A percentile compares a stretch with the other conserved stretches of the same genome.
Evolutionary conservation across 2,888 invertebrate species (phyloP).

Genomic region (Pterostichus madidus): DNA sequence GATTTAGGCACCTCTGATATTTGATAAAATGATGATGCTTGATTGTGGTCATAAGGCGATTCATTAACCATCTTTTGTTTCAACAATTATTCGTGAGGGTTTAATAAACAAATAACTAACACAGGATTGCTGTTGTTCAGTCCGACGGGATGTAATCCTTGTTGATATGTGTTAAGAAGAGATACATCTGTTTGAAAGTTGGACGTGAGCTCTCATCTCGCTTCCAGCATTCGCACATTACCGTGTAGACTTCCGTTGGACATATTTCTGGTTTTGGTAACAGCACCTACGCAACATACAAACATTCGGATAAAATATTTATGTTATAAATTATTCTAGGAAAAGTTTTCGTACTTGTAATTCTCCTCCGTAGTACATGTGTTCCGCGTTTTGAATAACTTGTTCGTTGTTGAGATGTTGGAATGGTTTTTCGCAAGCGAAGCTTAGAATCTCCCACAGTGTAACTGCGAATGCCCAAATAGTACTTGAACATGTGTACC

Average conservation of each 20-base stretch:
- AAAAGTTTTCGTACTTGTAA: slow-evolving; percentile 77
- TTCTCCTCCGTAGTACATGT: slow-evolving; percentile 83
- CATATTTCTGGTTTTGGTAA: slow-evolving; percentile 86
- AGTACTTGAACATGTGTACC: slow-evolving; percentile 82
- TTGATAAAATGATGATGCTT: slow-evolving; percentile 64
- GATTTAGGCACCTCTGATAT: slow-evolving; percentile 66
- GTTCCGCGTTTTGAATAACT: slow-evolving; percentile 83
- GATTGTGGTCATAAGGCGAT: slow-evolving; percentile 66
- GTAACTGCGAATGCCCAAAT: slow-evolving; percentile 84
- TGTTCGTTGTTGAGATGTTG: slow-evolving; percentile 81
- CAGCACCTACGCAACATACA: slow-evolving; percentile 76
- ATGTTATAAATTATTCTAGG: background rate
- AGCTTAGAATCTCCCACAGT: slow-evolving; percentile 82
- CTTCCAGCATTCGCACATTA: slow-evolving; percentile 86
- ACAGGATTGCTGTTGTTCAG: slow-evolving; percentile 69
- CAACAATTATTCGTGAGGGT: slow-evolving; percentile 45
- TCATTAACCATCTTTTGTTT: slow-evolving; percentile 51
- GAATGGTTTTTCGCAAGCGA: slow-evolving; percentile 82
- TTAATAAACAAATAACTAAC: slow-evolving; percentile 42
- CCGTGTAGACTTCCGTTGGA: slow-evolving; percentile 86
- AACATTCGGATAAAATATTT: background rate
- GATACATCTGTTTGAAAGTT: slow-evolving; percentile 84
- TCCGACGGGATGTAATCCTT: slow-evolving; percentile 78
- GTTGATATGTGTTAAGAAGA: slow-evolving; percentile 83
- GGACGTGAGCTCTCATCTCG: slow-evolving; percentile 81